phyloP scores from a whole-genome alignment of 2,113 vertebrate genomes.

The Anhinga rufa region DNA sequence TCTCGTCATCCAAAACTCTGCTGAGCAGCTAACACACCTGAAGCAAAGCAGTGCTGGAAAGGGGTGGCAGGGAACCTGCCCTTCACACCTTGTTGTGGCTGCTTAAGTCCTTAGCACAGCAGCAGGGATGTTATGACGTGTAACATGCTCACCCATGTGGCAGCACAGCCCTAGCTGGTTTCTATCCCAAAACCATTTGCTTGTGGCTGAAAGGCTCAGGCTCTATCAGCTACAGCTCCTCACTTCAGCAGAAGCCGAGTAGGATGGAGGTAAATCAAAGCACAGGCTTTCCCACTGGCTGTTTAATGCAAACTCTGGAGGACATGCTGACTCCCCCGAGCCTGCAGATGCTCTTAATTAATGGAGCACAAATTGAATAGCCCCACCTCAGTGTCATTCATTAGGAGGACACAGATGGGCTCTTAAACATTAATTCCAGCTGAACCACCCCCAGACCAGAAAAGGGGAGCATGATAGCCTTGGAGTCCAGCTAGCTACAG shows the following conservation, averaged over 20 bases:
- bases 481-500: neutral
- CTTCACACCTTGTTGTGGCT: neutral
- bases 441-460: neutral
- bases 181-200: neutral
- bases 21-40: neutral
- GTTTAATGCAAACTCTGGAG: slow-evolving; percentile 25
- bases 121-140: neutral
- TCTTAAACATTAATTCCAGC: slow-evolving; percentile 37
- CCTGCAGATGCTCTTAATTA: slow-evolving; percentile 57
- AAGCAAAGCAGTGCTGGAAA: neutral
- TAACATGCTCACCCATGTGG: neutral
- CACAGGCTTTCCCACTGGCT: slow-evolving; percentile 7
- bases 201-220: neutral
- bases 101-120: neutral
- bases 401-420: slow-evolving; percentile 50
- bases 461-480: neutral
- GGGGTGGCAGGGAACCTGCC: neutral
- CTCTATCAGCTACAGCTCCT: neutral
- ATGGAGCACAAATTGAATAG: slow-evolving; percentile 47
- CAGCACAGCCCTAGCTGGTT: neutral
- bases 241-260: neutral
- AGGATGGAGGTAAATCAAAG: slow-evolving; percentile 22
- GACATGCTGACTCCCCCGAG: slow-evolving; percentile 8
- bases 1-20: neutral
- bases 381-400: neutral